phyloP scores from a whole-genome alignment of 2,113 vertebrate genomes.

The Eolophus roseicapilla region DNA sequence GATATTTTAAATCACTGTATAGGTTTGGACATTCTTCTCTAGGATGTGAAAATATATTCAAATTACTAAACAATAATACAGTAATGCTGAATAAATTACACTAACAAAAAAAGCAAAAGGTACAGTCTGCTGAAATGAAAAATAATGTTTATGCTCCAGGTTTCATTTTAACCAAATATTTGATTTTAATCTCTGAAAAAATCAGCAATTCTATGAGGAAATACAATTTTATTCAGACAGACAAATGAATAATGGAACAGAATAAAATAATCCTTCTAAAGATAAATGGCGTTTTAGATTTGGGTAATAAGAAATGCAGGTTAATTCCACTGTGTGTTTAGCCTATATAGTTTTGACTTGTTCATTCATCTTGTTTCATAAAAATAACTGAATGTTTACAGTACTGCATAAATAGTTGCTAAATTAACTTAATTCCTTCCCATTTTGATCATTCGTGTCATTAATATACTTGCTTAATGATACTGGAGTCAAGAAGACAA shows the following conservation, averaged over 20 bases:
- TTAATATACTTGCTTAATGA: not conserved
- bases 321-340: not conserved
- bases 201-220: constrained; percentile 17
- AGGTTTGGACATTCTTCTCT: not conserved
- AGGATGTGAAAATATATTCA: not conserved
- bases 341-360: not conserved
- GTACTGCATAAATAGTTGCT: not conserved
- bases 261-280: not conserved
- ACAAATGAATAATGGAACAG: not conserved
- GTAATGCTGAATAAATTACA: not conserved
- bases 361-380: not conserved
- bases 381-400: not conserved
- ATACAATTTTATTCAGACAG: not conserved
- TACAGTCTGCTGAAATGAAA: not conserved
- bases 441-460: not conserved
- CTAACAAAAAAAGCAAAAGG: not conserved
- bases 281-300: not conserved
- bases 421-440: not conserved
- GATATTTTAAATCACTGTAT: not conserved
- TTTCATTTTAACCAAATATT: constrained; percentile 36
- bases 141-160: not conserved
- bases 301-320: not conserved
- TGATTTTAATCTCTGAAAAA: constrained; percentile 4
- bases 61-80: not conserved
- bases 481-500: not conserved